phyloP scores from a whole-genome alignment of 2,888 invertebrate genomes.

The Anaspis maculata region DNA sequence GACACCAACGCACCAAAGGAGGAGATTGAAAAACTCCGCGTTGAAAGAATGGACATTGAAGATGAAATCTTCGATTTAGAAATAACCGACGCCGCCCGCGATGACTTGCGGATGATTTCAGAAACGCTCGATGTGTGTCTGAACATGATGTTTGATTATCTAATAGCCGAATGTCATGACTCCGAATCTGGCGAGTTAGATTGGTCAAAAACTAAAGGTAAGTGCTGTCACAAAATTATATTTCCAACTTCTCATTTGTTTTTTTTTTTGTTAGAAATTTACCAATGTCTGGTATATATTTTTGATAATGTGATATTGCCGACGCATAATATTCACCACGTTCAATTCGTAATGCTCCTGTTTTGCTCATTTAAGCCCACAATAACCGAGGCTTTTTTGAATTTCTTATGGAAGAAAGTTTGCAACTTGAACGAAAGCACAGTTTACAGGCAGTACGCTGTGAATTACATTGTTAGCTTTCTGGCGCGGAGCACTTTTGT shows the following conservation, averaged over 20 bases:
- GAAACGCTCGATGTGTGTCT: constrained; percentile 71
- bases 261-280: constrained; percentile 40
- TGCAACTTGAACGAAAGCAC: constrained; percentile 55
- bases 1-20: constrained; percentile 62
- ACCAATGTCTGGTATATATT: constrained; percentile 51
- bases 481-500: constrained; percentile 60
- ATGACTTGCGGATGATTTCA: constrained; percentile 30
- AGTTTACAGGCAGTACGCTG: constrained; percentile 58
- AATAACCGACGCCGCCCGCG: constrained; percentile 24
- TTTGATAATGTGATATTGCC: constrained; percentile 78
- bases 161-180: constrained; percentile 52
- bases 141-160: constrained; percentile 61
- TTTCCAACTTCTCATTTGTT: too few relatives aligned
- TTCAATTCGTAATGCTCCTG: constrained; percentile 70
- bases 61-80: constrained; percentile 45
- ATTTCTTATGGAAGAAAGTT: constrained; percentile 67
- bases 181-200: constrained; percentile 41
- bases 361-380: constrained; percentile 57
- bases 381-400: constrained; percentile 57
- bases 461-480: constrained; percentile 69
- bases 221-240: neutral
- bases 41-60: constrained; percentile 7
- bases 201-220: constrained; percentile 48
- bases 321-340: constrained; percentile 73
- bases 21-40: constrained; percentile 41